Conservation (phyloP, 2,113 vertebrate species). For the Prionailurus viverrinus region DNA sequence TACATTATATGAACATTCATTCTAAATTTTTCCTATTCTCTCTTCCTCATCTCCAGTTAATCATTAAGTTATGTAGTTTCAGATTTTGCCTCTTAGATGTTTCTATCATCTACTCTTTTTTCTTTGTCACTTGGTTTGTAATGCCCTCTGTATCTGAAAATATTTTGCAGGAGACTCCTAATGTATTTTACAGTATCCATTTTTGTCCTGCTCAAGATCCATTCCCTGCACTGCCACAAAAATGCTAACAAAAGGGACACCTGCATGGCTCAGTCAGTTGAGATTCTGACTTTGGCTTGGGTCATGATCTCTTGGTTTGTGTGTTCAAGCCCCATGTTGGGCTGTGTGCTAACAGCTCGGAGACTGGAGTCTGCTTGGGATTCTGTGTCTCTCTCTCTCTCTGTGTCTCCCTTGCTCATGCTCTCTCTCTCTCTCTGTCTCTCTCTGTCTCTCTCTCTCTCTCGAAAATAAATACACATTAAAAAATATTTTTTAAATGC, state of each 20-base stretch:
- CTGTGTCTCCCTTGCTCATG: too few species aligned
- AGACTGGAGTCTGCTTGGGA: too few species aligned
- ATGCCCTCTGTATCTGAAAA: not conserved
- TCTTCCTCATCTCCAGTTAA: not conserved
- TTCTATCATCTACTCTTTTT: not conserved
- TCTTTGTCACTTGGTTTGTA: not conserved
- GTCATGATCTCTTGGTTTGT: too few species aligned
- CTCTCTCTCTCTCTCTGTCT: too few species aligned
- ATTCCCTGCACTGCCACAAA: not conserved
- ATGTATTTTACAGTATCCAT: not conserved
- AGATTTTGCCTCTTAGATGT: not conserved
- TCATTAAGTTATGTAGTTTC: not conserved
- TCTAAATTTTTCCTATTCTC: not conserved
- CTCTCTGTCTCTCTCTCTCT: too few species aligned
- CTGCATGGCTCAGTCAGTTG: too few species aligned
- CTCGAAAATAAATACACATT: too few species aligned
- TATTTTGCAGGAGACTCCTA: not conserved
- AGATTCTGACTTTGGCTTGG: too few species aligned
- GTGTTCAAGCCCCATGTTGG: too few species aligned
- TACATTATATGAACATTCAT: not conserved
- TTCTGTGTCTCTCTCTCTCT: too few species aligned
- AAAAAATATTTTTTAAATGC: too few species aligned
- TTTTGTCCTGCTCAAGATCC: not conserved
- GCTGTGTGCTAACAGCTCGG: too few species aligned
- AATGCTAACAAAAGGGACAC: not conserved